Evolutionary conservation across 2,888 invertebrate species (phyloP), one percentile per base, ranked within the genome.

Genomic region (Heliconius hortense): DNA sequence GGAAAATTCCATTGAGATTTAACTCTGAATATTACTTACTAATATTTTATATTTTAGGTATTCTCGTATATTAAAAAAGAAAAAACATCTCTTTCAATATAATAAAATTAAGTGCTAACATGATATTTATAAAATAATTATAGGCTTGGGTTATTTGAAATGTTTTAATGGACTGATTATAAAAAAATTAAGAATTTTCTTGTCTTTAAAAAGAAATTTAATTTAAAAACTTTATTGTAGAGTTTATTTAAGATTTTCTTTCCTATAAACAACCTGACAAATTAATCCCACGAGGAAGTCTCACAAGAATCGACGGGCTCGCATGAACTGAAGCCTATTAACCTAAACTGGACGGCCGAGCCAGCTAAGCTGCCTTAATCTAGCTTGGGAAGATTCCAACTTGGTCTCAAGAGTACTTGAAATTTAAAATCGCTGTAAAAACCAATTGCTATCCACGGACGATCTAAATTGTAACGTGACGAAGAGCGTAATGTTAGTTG

Each of bases 341-440:
- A 60, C 71, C 71, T 71, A 71, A 71, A 71, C 71, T 71, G 71
- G 71, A 39, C 71, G 60, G 26, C 39, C 59, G 60, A 71, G 71
- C 59, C 39, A 71, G 60, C 71, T 71, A 60, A 71, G 71, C 71
- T 60, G 60, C 71, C 71, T 71, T 71, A 71, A 71, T 71, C 71
- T 71, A 71, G 26, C 59, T 60, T 71, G 71, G 71, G 71, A 39
- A 39, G 71, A 71, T 71, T 71, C 71, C 71, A 71, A 71, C 71
- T 59, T 71, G 35, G 26, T 71, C 71, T 71, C 71, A 26, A 39
- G 71, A 71, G 71, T 60, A 60, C 71, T 71, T 71, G 71, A 60
- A 71, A 71, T 39, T 71, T 71, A 60, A 71, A 60, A 60, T 71
- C 24, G 43, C 26, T 39, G 60, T 60, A 71, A 59, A 60, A 60